A percentile compares a stretch with the other conserved stretches of the same genome.
Conservation (phyloP, 2,113 vertebrate genomes). For the Eurypyga helias region DNA sequence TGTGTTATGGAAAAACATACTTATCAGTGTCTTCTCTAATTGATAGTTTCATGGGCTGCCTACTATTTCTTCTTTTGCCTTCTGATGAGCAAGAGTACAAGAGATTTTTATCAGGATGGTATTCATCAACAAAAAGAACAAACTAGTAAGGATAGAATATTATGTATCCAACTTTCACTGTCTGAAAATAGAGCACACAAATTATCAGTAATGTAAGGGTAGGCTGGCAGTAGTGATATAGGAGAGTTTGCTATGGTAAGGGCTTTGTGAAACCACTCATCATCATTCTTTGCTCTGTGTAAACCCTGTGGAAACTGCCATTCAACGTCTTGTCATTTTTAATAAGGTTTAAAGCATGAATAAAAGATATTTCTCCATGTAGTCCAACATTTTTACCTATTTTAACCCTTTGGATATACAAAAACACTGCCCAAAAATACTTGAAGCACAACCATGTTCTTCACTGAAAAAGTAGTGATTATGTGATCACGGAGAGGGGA, state of each 20-base stretch:
- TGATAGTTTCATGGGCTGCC: neutral
- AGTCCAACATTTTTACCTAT: neutral
- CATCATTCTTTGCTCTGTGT: neutral
- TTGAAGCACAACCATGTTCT: neutral
- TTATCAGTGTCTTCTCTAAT: neutral
- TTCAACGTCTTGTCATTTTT: neutral
- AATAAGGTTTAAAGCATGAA: neutral
- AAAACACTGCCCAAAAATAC: neutral
- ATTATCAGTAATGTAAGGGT: fast-evolving
- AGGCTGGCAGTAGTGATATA: neutral
- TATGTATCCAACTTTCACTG: neutral
- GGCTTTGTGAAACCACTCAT: neutral
- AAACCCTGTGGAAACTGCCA: neutral
- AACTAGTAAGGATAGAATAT: neutral
- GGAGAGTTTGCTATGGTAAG: neutral
- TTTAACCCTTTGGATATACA: neutral
- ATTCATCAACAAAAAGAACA: neutral
- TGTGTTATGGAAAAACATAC: neutral
- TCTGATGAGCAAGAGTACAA: neutral
- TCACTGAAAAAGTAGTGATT: neutral
- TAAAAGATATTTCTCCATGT: neutral
- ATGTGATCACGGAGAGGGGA: neutral
- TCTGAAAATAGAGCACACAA: neutral
- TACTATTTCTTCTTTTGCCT: neutral
- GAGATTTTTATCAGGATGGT: neutral